These are phyloP conservation scores for Brachionus manjavacas DNA, from an alignment of 1,140 invertebrate genomes.

Conservation along the genomic window DNA sequence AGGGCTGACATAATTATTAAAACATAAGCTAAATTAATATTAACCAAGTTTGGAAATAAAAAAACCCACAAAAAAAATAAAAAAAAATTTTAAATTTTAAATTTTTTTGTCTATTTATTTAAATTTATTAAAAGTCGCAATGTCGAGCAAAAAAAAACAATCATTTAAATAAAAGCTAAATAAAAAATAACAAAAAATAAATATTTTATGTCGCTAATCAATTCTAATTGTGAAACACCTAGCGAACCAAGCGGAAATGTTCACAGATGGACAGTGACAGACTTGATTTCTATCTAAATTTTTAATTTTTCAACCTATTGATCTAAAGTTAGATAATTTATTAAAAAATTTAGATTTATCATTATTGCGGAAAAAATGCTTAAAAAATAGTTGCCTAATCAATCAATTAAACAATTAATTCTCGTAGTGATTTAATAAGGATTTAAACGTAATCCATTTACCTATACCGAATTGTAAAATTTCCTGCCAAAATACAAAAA, in stretches of 20 bases:
- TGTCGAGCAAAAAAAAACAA: no score
- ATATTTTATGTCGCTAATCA: no score
- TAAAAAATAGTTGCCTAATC: not conserved
- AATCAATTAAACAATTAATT: conserved; percentile 32
- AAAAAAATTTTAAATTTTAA: no score
- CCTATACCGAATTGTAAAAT: not conserved
- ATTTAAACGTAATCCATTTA: not conserved
- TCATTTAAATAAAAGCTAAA: no score
- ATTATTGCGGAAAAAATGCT: not conserved
- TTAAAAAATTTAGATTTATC: not conserved
- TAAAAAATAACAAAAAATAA: no score
- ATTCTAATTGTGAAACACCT: not conserved
- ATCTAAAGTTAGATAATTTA: not conserved
- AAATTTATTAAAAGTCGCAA: no score
- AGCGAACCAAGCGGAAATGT: not conserved
- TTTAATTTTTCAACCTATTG: not conserved
- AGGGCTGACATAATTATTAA: no score
- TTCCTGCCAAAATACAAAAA: not conserved
- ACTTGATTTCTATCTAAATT: no score
- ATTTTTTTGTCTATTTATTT: no score
- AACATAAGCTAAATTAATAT: no score
- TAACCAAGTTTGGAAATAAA: no score
- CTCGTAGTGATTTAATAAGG: not conserved
- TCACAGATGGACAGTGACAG: not conserved
- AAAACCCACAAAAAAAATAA: no score